Base-by-base conservation (phyloP, 2,113 vertebrate genomes). In the Castor canadensis region DNA sequence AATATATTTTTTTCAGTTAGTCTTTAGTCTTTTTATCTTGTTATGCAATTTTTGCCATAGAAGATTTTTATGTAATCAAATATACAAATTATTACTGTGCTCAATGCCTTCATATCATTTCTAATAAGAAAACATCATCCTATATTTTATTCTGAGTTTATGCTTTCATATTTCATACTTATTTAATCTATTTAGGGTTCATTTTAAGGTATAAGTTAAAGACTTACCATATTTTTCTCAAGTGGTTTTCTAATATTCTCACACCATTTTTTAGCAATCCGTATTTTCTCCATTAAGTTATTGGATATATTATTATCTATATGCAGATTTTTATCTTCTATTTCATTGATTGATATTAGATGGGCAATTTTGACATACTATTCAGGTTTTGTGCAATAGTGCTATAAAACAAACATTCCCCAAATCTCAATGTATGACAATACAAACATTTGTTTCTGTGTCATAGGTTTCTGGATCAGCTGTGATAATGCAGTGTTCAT, bases 61-160 rank as follows among this genome's bases (percentile, higher is more conserved):
- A 58, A 71, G 77, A 13, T 45, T 93, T 69, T 88, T 96, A 96
- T 60, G 24, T 86, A 93, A 92, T 75, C 77, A 90, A 66, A 77
- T 82, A 85, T 93, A 69, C 4, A 93, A 85, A 32, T 60, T 90
- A 45, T 80, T 7, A 69, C 28, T 76, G 16, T 79, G 54, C 80
- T 95, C 58, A 96, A 60, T 60, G 66, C 11, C 30, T 92, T 96
- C 32, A 9, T 89, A 49, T 38, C 69, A 32, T 71, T 91, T 58
- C 94, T 85, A 90, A 13, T 84, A 45, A 87, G 45, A 89, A 93
- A 87, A 91, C 35, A 24, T 77, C 73, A 28, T 69, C 11, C n/a
- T 69, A 9, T 69, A 7, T 28, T 83, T 94, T 82, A 84, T 80
- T 86, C 56, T 95, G 85, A 93, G 87, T 69, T 86, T 89, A 87